Conservation (phyloP, 2,113 vertebrate genomes). For the Entomyzon cyanotis region DNA sequence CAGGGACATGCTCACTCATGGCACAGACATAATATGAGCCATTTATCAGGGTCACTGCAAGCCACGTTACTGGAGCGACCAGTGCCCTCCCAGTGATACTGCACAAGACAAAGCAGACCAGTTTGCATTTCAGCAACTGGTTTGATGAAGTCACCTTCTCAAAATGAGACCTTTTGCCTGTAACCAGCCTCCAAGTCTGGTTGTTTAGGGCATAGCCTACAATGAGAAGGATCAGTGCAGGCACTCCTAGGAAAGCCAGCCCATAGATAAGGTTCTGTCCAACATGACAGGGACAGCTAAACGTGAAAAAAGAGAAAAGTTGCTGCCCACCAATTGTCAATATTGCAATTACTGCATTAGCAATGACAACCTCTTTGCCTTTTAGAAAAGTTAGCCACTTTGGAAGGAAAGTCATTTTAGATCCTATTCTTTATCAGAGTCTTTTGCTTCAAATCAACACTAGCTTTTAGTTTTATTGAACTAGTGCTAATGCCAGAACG, state of each 20-base stretch:
- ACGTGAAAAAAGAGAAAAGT: slow-evolving; percentile 72
- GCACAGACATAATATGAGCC: slow-evolving; percentile 76
- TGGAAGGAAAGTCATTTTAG: slow-evolving; percentile 43
- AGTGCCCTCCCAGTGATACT: slow-evolving; percentile 73
- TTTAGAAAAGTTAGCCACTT: slow-evolving; percentile 67
- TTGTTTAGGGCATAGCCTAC: slow-evolving; percentile 73
- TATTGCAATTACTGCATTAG: slow-evolving; percentile 71
- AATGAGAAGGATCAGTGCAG: slow-evolving; percentile 75
- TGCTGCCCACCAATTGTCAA: slow-evolving; percentile 73
- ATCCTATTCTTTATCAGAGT: not conserved
- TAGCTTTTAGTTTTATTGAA: not conserved
- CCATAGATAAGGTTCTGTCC: slow-evolving; percentile 76
- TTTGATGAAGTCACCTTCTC: not conserved
- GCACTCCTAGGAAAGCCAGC: slow-evolving; percentile 72
- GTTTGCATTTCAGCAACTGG: slow-evolving; percentile 48
- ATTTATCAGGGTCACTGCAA: slow-evolving; percentile 73
- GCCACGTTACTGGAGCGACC: slow-evolving; percentile 77
- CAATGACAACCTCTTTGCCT: slow-evolving; percentile 61
- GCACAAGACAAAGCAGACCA: slow-evolving; percentile 69
- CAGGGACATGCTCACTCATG: slow-evolving; percentile 64
- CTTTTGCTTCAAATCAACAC: not conserved
- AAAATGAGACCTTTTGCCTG: slow-evolving; percentile 48
- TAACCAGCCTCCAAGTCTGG: slow-evolving; percentile 73
- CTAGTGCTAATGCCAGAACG: not conserved
- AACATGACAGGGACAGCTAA: slow-evolving; percentile 76